Conservation (phyloP, 1,140 invertebrate genomes). For the Scylla paramamosain region DNA sequence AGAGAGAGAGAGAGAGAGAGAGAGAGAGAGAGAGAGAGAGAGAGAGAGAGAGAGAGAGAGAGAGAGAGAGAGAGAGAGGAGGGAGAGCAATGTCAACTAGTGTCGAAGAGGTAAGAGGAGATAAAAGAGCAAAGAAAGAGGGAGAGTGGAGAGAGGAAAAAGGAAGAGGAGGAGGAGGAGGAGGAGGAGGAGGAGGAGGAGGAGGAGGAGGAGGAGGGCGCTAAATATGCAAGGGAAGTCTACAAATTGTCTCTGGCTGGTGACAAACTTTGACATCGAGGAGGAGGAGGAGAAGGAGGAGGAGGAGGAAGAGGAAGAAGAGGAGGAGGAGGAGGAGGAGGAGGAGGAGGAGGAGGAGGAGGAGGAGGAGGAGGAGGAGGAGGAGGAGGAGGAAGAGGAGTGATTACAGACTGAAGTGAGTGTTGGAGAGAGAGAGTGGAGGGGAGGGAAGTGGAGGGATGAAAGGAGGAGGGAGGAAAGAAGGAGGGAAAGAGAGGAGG, state of each 20-base stretch:
- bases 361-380: neutral
- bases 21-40: conserved; percentile 19
- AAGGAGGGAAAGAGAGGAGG: neutral
- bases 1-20: neutral
- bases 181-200: neutral
- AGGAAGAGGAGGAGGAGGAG: neutral
- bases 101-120: neutral
- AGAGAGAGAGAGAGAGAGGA: conserved; percentile 57
- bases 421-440: neutral
- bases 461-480: neutral
- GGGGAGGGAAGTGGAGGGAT: neutral
- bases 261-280: too few species aligned
- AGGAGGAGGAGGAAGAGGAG: neutral
- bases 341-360: neutral
- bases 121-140: neutral
- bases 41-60: conserved; percentile 27
- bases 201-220: neutral
- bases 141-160: too few species aligned
- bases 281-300: neutral
- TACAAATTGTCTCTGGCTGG: too few species aligned
- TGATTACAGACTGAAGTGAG: neutral
- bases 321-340: neutral
- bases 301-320: neutral
- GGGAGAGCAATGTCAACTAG: neutral
- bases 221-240: neutral